Evolutionary conservation across 2,888 invertebrate genomes (phyloP).

Genomic region (Byasa hedistus): DNA sequence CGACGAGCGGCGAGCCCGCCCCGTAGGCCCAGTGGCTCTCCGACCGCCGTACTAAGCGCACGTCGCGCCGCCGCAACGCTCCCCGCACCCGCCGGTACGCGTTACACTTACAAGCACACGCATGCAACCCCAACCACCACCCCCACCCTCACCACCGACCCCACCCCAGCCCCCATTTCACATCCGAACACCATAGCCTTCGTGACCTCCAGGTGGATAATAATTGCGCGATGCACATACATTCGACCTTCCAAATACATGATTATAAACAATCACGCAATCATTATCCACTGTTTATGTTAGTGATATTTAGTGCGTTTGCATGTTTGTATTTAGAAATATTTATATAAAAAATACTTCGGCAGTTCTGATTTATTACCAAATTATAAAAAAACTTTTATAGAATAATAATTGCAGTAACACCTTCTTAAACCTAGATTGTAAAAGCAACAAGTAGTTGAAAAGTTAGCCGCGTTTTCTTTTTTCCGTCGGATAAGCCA

Average conservation of each 20-base stretch:
- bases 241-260: constrained; percentile 29
- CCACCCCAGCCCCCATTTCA: constrained; percentile 30
- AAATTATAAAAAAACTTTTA: not conserved
- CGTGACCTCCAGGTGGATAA: constrained; percentile 53
- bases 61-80: constrained; percentile 67
- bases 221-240: constrained; percentile 47
- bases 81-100: constrained; percentile 74
- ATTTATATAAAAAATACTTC: not conserved
- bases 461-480: constrained; percentile 1
- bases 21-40: constrained; percentile 65
- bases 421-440: not conserved
- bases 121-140: constrained; percentile 52
- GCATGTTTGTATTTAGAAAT: constrained; percentile 35
- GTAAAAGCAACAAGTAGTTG: constrained; percentile 27
- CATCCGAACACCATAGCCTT: constrained; percentile 31
- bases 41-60: constrained; percentile 74
- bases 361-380: not conserved
- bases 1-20: constrained; percentile 38
- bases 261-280: constrained; percentile 34
- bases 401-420: not conserved
- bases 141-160: constrained; percentile 24
- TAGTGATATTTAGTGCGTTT: constrained; percentile 32
- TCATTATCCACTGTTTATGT: constrained; percentile 37
- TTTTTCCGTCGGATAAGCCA: not conserved
- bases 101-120: constrained; percentile 56